Conservation (phyloP, 2,113 vertebrate species). For the Gulo gulo region DNA sequence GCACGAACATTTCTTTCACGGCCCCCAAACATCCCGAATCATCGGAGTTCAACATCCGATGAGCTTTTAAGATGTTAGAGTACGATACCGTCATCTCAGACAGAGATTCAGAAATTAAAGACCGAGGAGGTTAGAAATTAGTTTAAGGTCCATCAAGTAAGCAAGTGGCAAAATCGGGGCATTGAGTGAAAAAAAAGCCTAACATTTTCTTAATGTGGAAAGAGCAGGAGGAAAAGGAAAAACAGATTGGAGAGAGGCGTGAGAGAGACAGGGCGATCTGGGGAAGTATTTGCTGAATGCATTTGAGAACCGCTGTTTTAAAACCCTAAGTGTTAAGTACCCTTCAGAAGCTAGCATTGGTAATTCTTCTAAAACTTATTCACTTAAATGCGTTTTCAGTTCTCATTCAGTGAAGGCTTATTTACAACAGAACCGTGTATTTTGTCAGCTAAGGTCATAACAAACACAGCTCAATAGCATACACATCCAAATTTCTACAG, state of each 20-base stretch:
- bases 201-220: not conserved
- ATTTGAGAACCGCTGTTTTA: not conserved
- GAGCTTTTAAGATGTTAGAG: not conserved
- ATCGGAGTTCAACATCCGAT: not conserved
- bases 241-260: no score
- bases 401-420: slow-evolving; percentile 33
- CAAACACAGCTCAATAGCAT: slow-evolving; percentile 60
- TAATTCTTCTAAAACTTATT: slow-evolving; percentile 28
- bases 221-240: not conserved
- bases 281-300: not conserved
- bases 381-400: not conserved
- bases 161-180: not conserved
- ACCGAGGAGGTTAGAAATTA: not conserved
- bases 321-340: not conserved
- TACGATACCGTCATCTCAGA: not conserved
- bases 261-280: fast-evolving
- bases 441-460: slow-evolving; percentile 69
- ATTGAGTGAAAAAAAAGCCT: not conserved
- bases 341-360: slow-evolving; percentile 1
- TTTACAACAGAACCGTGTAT: slow-evolving; percentile 65
- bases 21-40: not conserved
- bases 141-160: not conserved
- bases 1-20: no score
- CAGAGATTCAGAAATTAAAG: not conserved
- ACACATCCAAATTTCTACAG: slow-evolving; percentile 25